Percentiles rank a stretch among this genome's conserved stretches.
Conservation (phyloP, 2,888 invertebrate genomes). For the Chironomus riparius region DNA sequence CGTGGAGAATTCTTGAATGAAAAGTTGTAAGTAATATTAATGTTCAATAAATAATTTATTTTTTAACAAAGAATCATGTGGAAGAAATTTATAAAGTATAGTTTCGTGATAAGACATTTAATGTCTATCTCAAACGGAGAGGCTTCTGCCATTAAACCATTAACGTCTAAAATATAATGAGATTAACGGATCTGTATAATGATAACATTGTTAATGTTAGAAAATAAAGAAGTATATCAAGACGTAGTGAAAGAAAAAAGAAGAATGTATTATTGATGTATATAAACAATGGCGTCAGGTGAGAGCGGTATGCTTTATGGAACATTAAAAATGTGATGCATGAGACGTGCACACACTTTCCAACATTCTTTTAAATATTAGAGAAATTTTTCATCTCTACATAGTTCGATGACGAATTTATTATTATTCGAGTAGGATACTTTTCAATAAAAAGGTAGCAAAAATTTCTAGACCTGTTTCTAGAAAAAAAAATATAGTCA, state of each 20-base stretch:
- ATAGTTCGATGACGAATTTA: neutral
- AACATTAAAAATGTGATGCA: neutral
- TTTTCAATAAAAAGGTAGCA: neutral
- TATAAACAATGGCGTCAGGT: neutral
- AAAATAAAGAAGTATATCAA: neutral
- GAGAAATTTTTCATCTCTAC: neutral
- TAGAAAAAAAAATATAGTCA: neutral
- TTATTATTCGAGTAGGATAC: neutral
- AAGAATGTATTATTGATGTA: neutral
- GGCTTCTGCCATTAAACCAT: neutral
- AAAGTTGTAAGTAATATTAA: constrained; percentile 41
- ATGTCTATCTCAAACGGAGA: neutral
- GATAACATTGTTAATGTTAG: neutral
- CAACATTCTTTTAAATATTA: neutral
- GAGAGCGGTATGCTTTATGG: neutral
- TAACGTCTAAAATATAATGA: neutral
- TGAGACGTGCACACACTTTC: neutral
- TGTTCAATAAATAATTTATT: neutral
- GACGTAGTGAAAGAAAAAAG: neutral
- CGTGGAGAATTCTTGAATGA: constrained; percentile 45
- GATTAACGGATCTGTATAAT: neutral
- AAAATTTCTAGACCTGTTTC: too few relatives aligned
- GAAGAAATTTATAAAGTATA: too few relatives aligned
- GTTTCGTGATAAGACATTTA: neutral
- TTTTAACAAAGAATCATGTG: too few relatives aligned